phyloP scores from a whole-genome alignment of 1,140 invertebrate genomes.

The Sinonovacula constricta region DNA sequence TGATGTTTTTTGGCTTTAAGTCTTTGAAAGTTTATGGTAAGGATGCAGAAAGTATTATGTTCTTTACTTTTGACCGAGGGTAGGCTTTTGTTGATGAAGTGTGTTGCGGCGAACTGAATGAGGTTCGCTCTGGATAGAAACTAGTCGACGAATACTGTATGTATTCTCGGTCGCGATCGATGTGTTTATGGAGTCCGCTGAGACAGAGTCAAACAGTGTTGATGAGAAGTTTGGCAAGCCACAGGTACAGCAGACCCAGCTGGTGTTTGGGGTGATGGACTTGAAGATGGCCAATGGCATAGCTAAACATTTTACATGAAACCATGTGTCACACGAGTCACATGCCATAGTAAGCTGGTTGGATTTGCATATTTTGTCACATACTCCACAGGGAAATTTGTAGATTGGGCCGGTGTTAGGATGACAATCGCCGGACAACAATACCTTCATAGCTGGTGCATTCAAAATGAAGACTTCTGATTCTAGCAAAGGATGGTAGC shows the following conservation, averaged over 20 bases:
- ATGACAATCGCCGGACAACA: conserved; percentile 1
- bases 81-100: neutral
- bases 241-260: conserved; percentile 19
- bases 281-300: conserved; percentile 2
- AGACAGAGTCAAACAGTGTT: too few species aligned
- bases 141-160: too few species aligned
- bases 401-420: conserved; percentile 8
- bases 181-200: too few species aligned
- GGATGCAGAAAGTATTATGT: too few species aligned
- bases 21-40: too few species aligned
- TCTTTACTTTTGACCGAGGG: too few species aligned
- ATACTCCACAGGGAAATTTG: conserved; percentile 13
- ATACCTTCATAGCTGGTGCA: neutral
- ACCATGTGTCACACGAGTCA: conserved; percentile 25
- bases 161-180: too few species aligned
- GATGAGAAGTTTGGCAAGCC: conserved; percentile 6
- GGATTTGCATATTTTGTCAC: neutral
- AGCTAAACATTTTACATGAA: neutral
- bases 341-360: neutral
- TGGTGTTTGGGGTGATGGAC: neutral
- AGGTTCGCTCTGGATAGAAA: neutral
- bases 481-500: too few species aligned
- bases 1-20: conserved; percentile 1
- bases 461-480: too few species aligned
- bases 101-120: neutral